These are phyloP conservation scores for Eleutherodactylus coqui DNA, from an alignment of 2,797 vertebrate genomes.

Conservation along the genomic window DNA sequence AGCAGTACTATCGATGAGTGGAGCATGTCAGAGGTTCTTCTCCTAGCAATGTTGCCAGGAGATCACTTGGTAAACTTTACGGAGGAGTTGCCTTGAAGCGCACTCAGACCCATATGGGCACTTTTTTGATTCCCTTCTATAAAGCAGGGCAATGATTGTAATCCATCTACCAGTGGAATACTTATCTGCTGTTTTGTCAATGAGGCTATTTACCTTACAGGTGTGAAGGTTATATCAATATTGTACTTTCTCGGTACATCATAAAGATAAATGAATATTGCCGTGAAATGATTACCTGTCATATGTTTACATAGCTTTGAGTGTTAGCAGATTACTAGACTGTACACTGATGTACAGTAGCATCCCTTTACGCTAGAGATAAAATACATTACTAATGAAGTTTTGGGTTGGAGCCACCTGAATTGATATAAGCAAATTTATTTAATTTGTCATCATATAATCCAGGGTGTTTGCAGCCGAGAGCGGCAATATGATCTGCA, in stretches of 20 bases:
- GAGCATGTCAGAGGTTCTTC: not conserved
- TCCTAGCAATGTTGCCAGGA: not conserved
- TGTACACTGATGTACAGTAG: not conserved
- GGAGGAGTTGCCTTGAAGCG: not conserved
- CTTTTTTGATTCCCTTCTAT: not conserved
- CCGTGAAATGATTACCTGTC: not conserved
- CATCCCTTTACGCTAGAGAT: not conserved
- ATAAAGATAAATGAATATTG: conserved; percentile 54
- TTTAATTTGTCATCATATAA: too few relatives aligned
- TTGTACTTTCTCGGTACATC: conserved; percentile 7
- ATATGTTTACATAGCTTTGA: not conserved
- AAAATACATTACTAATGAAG: not conserved
- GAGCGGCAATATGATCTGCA: too few relatives aligned
- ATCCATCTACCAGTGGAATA: not conserved
- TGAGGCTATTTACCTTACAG: not conserved
- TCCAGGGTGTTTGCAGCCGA: too few relatives aligned
- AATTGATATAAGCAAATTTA: too few relatives aligned
- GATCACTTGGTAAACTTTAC: not conserved
- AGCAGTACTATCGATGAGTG: not conserved
- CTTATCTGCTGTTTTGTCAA: not conserved
- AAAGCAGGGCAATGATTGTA: not conserved
- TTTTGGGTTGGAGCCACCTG: not conserved
- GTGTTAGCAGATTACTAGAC: not conserved
- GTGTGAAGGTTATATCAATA: conserved; percentile 22
- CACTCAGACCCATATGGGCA: too few relatives aligned